Conservation (phyloP, 2,888 invertebrate genomes). For the Choreutis nemorana region DNA sequence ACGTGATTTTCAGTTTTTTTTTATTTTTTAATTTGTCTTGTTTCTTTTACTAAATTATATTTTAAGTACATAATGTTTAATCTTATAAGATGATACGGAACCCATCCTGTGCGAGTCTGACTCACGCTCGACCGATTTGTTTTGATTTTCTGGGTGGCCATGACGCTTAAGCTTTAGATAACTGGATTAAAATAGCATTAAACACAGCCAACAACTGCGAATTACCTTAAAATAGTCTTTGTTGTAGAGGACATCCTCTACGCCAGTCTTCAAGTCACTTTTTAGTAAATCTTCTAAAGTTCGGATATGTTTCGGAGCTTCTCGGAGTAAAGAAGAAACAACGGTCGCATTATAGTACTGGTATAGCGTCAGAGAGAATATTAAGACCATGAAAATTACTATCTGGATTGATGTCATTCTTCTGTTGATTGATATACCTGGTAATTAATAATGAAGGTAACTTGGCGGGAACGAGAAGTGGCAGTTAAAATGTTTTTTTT, state of each 20-base stretch:
- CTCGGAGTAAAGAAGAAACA: constrained; percentile 70
- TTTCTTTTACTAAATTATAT: too few relatives aligned
- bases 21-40: too few relatives aligned
- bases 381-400: constrained; percentile 54
- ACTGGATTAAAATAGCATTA: too few relatives aligned
- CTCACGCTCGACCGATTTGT: too few relatives aligned
- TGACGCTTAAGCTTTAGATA: too few relatives aligned
- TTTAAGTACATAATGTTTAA: too few relatives aligned
- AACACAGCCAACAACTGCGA: too few relatives aligned
- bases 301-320: constrained; percentile 68
- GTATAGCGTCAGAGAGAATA: constrained; percentile 69
- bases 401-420: constrained; percentile 58
- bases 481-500: constrained; percentile 2
- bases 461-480: too few relatives aligned
- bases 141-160: too few relatives aligned
- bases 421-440: constrained; percentile 48
- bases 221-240: constrained; percentile 70
- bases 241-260: constrained; percentile 71
- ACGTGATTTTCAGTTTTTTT: too few relatives aligned
- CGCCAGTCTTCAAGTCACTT: constrained; percentile 67
- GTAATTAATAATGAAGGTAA: constrained; percentile 1
- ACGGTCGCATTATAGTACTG: constrained; percentile 77
- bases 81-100: too few relatives aligned
- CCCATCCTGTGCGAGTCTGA: too few relatives aligned
- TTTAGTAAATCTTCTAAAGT: constrained; percentile 65